Conservation (phyloP, 2,888 invertebrate genomes). For the Enchytraeus crypticus region DNA sequence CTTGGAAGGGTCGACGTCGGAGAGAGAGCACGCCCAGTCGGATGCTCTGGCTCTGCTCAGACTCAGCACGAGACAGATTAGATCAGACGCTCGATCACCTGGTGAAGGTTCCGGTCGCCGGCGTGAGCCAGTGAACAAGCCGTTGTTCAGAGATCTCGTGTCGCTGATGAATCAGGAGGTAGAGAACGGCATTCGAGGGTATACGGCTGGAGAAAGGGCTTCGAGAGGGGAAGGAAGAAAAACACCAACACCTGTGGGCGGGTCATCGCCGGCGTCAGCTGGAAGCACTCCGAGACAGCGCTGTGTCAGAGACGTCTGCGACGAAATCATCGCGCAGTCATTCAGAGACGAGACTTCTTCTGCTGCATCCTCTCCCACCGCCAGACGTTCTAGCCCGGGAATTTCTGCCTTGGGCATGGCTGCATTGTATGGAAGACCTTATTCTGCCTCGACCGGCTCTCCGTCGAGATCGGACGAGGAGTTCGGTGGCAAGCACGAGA, state of each 20-base stretch:
- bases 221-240: too few relatives aligned
- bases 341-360: background rate
- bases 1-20: too few relatives aligned
- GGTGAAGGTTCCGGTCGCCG: too few relatives aligned
- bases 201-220: background rate
- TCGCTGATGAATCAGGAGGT: constrained; percentile 2
- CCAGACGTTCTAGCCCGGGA: background rate
- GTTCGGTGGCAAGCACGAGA: background rate
- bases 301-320: constrained; percentile 16
- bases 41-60: too few relatives aligned
- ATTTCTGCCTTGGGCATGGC: too few relatives aligned
- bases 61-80: too few relatives aligned
- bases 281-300: too few relatives aligned
- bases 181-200: constrained; percentile 1
- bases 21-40: too few relatives aligned
- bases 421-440: too few relatives aligned
- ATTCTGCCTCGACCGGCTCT: background rate
- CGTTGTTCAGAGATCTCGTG: background rate
- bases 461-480: background rate
- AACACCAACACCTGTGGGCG: background rate
- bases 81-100: too few relatives aligned
- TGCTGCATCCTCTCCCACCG: background rate
- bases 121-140: too few relatives aligned
- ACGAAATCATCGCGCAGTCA: constrained; percentile 16
- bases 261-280: too few relatives aligned